Conservation (phyloP, 2,888 invertebrate genomes). For the Frankliniella intonsa region DNA sequence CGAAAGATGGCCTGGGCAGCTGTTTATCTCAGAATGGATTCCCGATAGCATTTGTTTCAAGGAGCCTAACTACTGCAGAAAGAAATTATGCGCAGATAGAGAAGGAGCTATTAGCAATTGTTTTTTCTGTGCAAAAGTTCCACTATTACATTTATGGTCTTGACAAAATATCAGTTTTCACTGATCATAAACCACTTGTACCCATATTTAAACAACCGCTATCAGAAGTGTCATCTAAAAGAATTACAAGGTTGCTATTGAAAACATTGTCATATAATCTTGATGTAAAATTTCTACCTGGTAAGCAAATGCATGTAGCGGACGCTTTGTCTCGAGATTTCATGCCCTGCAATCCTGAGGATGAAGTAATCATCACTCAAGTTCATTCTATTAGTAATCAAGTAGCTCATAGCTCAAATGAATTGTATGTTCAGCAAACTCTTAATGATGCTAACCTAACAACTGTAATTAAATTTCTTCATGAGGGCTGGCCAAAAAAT, state of each 20-base stretch:
- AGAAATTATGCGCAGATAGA: conserved; percentile 30
- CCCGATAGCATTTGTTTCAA: too few species aligned
- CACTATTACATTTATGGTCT: conserved; percentile 32
- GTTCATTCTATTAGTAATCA: neutral
- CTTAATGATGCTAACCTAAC: neutral
- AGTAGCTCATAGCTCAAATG: neutral
- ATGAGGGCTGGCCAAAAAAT: neutral
- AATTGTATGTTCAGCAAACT: neutral
- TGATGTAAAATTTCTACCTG: neutral
- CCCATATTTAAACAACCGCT: conserved; percentile 28
- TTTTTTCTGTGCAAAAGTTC: conserved; percentile 28
- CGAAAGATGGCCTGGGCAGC: too few species aligned
- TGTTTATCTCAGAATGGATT: too few species aligned
- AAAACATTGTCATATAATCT: neutral
- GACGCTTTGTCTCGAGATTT: neutral
- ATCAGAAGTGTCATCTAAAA: neutral
- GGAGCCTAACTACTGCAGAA: too few species aligned
- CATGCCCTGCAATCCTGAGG: neutral
- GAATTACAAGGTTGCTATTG: neutral
- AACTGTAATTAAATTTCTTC: neutral
- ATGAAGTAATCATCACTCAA: neutral
- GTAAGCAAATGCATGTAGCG: neutral
- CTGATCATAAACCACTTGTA: conserved; percentile 32
- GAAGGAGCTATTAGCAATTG: conserved; percentile 32
- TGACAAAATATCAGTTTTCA: conserved; percentile 26